These are phyloP conservation scores for Eulemur mongoz DNA, from an alignment of 2,797 vertebrate genomes.

Conservation along the genomic window DNA sequence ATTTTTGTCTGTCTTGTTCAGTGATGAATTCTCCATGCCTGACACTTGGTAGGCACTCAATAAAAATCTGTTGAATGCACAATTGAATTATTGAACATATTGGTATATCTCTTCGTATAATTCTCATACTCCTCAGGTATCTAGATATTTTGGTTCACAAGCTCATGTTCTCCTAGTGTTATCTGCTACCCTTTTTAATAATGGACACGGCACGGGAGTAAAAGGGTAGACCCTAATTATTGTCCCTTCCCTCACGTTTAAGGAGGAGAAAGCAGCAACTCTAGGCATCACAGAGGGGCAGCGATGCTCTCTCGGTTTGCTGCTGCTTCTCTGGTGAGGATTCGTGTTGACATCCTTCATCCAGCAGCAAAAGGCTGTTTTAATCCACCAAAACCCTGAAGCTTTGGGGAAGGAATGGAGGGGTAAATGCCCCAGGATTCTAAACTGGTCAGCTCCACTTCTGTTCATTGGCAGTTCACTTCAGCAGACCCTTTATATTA, in stretches of 20 bases:
- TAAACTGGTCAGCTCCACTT: neutral
- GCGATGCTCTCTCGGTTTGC: neutral
- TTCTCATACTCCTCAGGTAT: neutral
- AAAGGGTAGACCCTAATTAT: neutral
- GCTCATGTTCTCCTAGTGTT: neutral
- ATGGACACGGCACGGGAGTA: neutral
- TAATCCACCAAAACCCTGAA: neutral
- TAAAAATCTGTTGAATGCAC: neutral
- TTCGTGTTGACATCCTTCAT: neutral
- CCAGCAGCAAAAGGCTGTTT: neutral
- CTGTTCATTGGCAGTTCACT: neutral
- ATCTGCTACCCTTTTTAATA: neutral
- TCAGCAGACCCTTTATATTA: neutral
- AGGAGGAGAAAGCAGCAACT: neutral
- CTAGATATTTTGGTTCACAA: neutral
- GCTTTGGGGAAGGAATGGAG: neutral
- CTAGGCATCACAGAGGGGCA: neutral
- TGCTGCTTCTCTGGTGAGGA: neutral
- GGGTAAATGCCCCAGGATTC: neutral
- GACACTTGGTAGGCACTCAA: neutral
- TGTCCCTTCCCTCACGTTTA: neutral
- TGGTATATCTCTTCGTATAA: neutral
- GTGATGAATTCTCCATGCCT: neutral
- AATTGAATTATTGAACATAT: neutral
- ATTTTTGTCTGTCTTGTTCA: neutral